phyloP scores from a whole-genome alignment of 2,113 vertebrate species.

The Periophthalmus modestus region DNA sequence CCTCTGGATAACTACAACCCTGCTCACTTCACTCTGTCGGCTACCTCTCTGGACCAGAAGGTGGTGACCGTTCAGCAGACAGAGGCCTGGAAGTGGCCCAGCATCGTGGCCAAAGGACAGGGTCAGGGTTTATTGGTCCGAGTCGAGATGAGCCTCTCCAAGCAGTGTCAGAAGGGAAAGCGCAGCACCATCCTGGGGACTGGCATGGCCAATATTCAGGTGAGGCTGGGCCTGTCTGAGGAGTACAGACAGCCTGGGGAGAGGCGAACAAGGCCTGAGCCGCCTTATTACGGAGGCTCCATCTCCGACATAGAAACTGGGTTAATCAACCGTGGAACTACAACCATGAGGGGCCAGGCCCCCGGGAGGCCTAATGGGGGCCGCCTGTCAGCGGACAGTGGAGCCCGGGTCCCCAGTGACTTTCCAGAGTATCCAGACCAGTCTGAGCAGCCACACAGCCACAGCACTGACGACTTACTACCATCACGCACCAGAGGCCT shows the following conservation, averaged over 20 bases:
- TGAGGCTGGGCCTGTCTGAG: conserved; percentile 82
- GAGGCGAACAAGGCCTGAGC: conserved; percentile 77
- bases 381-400: conserved; percentile 69
- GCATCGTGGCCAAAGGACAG: conserved; percentile 84
- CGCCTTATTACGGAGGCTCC: conserved; percentile 75
- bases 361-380: conserved; percentile 74
- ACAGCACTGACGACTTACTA: conserved; percentile 77
- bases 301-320: conserved; percentile 82
- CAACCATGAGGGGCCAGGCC: conserved; percentile 76
- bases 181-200: conserved; percentile 83
- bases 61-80: conserved; percentile 77
- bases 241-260: conserved; percentile 83
- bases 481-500: conserved; percentile 79
- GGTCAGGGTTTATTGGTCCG: conserved; percentile 88
- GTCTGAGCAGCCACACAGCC: conserved; percentile 79
- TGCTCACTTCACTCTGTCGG: conserved; percentile 84
- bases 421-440: conserved; percentile 88
- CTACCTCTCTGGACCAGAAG: conserved; percentile 84
- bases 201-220: conserved; percentile 79
- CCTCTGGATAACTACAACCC: conserved; percentile 90
- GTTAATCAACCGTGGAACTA: conserved; percentile 67
- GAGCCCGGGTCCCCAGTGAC: conserved; percentile 81
- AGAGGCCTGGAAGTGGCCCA: conserved; percentile 76
- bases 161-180: conserved; percentile 88
- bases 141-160: conserved; percentile 87